A percentile compares a stretch with the other conserved stretches of the same genome.
Conservation (phyloP, 2,113 vertebrate genomes). For the Sceloporus tristichus region DNA sequence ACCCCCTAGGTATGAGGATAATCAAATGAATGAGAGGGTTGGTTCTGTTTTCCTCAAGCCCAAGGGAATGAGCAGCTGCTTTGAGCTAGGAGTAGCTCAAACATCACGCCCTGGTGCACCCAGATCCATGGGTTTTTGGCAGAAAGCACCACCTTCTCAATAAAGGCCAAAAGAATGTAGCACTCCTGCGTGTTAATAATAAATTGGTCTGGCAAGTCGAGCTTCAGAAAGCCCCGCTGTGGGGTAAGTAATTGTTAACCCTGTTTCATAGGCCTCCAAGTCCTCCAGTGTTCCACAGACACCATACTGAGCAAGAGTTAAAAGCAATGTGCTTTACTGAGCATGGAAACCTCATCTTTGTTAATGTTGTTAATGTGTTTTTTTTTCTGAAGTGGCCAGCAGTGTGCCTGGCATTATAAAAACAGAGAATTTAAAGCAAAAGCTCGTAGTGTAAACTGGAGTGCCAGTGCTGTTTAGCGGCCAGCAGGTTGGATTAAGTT, state of each 20-base stretch:
- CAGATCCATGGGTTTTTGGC: constrained; percentile 2
- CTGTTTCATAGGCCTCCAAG: constrained; percentile 25
- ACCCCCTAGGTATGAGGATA: neutral
- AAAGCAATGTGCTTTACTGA: neutral
- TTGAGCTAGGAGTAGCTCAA: neutral
- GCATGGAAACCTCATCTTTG: neutral
- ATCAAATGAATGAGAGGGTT: constrained; percentile 17
- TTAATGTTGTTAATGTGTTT: neutral
- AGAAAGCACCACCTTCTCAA: constrained; percentile 7
- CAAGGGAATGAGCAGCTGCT: constrained; percentile 16
- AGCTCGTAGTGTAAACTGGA: neutral
- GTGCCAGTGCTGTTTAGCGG: too few species aligned
- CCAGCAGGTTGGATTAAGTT: neutral
- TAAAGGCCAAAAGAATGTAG: constrained; percentile 13
- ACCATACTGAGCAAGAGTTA: neutral
- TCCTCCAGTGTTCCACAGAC: neutral
- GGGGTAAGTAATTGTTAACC: constrained; percentile 8
- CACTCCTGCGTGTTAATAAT: constrained; percentile 34
- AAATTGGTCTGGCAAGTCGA: constrained; percentile 13
- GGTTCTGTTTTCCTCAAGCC: constrained; percentile 19
- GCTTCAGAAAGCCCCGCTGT: neutral
- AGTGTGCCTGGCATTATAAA: neutral
- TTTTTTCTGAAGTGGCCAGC: neutral
- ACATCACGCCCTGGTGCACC: constrained; percentile 24
- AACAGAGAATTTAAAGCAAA: neutral